phyloP scores from a whole-genome alignment of 2,113 vertebrate species.

The Ariopsis seemanni region DNA sequence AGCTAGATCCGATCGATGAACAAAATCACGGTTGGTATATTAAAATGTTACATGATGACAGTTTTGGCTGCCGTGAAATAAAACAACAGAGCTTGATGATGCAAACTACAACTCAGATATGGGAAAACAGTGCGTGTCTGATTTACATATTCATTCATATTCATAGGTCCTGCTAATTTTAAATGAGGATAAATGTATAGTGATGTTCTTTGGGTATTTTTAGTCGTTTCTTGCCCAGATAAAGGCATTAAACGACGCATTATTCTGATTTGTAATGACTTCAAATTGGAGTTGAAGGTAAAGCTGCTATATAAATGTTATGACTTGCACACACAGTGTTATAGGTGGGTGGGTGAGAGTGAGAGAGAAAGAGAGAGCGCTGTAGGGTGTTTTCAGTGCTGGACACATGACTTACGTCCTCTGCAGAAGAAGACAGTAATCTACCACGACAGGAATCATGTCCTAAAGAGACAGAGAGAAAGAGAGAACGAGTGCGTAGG shows the following conservation, averaged over 20 bases:
- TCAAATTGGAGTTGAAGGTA: neutral
- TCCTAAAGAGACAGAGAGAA: constrained; percentile 72
- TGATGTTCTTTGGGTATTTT: neutral
- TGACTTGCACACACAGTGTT: neutral
- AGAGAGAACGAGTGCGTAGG: constrained; percentile 7
- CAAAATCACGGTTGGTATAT: neutral
- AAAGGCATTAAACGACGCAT: neutral
- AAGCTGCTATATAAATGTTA: constrained; percentile 1
- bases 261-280: neutral
- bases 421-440: constrained; percentile 92
- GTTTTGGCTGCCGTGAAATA: neutral
- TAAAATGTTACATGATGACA: neutral
- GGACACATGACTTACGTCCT: constrained; percentile 79
- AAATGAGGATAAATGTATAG: neutral
- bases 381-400: constrained; percentile 3
- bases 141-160: neutral
- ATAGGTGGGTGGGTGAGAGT: neutral
- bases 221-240: neutral
- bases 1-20: neutral
- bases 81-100: neutral
- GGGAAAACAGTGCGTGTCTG: neutral
- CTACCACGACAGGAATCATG: constrained; percentile 87
- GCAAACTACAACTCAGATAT: neutral
- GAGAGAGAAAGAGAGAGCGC: neutral
- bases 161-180: neutral